These are phyloP conservation scores for Aegotheles bennettii DNA, from an alignment of 2,113 vertebrate genomes.

Conservation along the genomic window DNA sequence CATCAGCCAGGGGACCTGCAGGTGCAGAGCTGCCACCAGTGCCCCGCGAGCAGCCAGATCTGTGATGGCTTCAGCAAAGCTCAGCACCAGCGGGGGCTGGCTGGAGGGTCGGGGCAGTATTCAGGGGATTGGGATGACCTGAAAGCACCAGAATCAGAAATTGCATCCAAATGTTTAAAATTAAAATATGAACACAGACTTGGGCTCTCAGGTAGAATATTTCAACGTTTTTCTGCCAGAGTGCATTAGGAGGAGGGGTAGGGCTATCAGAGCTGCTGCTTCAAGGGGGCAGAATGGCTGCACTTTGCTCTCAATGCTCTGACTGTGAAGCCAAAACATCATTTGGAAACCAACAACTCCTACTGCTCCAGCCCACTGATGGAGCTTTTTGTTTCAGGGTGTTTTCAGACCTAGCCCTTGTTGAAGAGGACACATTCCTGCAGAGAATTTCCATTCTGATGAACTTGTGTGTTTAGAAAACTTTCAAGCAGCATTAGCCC, in stretches of 20 bases:
- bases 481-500: neutral
- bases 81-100: neutral
- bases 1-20: rapidly evolving
- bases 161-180: neutral
- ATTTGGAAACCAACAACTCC: neutral
- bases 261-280: neutral
- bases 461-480: neutral
- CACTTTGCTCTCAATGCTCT: neutral
- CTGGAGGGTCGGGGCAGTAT: rapidly evolving
- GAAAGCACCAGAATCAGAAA: neutral
- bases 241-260: neutral
- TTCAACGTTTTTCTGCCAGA: neutral
- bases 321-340: neutral
- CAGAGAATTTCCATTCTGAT: neutral
- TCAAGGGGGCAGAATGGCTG: neutral
- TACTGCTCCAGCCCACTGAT: neutral
- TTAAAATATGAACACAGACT: neutral
- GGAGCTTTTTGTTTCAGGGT: neutral
- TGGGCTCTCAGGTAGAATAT: neutral
- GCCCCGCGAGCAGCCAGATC: rapidly evolving
- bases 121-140: neutral
- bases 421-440: neutral
- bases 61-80: rapidly evolving
- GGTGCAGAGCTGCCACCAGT: neutral
- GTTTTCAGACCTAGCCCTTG: neutral